phyloP scores from a whole-genome alignment of 1,140 invertebrate species.

The Bombyx mori region ASM3026992v2 NC_085115.1:16575001-16575500 shows the following conservation, averaged over 20 bases:
- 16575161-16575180: constrained; percentile 30
- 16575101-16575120: background rate
- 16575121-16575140: constrained; percentile 24
- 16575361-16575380: background rate
- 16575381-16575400: background rate
- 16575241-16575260: constrained; percentile 45
- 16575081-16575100: too few relatives aligned
- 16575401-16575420: background rate
- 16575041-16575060: too few relatives aligned
- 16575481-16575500: too few relatives aligned
- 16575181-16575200: constrained; percentile 49
- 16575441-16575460: too few relatives aligned
- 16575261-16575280: background rate
- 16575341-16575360: background rate
- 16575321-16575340: background rate
- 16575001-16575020: too few relatives aligned
- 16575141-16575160: constrained; percentile 19
- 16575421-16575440: background rate
- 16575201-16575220: constrained; percentile 45
- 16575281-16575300: background rate
- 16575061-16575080: too few relatives aligned
- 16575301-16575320: background rate
- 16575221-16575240: constrained; percentile 46
- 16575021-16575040: too few relatives aligned
- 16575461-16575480: too few relatives aligned